Conservation (phyloP, 2,888 invertebrate genomes). For the Baronia brevicornis region DNA sequence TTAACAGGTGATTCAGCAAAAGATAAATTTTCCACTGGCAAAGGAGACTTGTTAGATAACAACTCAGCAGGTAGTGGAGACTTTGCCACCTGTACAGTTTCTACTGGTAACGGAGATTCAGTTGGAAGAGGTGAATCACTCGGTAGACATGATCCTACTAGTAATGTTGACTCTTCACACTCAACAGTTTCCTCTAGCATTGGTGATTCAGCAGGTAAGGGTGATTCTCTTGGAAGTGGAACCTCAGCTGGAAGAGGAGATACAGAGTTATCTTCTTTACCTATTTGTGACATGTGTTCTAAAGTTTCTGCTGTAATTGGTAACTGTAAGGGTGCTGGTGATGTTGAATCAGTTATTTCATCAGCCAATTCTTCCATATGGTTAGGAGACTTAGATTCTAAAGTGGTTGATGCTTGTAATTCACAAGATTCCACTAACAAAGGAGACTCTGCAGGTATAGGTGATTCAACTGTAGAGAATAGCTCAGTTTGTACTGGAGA, state of each 20-base stretch:
- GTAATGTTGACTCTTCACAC: slow-evolving; percentile 21
- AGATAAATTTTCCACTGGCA: too few species aligned
- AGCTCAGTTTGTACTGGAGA: too few species aligned
- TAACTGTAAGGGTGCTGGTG: slow-evolving; percentile 12
- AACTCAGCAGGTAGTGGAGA: slow-evolving; percentile 1
- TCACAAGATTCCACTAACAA: slow-evolving; percentile 7
- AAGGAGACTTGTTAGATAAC: too few species aligned
- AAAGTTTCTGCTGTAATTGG: slow-evolving; percentile 13
- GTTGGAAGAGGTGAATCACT: slow-evolving; percentile 25
- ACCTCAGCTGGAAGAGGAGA: slow-evolving; percentile 20
- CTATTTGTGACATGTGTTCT: slow-evolving; percentile 16
- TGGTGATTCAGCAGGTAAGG: slow-evolving; percentile 21
- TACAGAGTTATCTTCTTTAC: slow-evolving; percentile 13
- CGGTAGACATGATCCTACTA: slow-evolving; percentile 23
- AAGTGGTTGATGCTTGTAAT: slow-evolving; percentile 1
- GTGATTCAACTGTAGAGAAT: slow-evolving; percentile 6
- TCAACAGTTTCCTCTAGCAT: slow-evolving; percentile 26
- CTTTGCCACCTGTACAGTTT: too few species aligned
- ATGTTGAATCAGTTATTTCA: neutral
- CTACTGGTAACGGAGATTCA: slow-evolving; percentile 22
- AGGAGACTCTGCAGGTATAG: slow-evolving; percentile 16
- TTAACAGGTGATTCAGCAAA: slow-evolving; percentile 10
- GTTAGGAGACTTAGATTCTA: slow-evolving; percentile 2
- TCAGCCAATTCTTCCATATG: slow-evolving; percentile 2
- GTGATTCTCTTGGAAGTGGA: slow-evolving; percentile 21